These are phyloP conservation scores for Strongylocentrotus purpuratus DNA, from an alignment of 35 echinoderm and acorn worm species.

Conservation along the genomic window DNA sequence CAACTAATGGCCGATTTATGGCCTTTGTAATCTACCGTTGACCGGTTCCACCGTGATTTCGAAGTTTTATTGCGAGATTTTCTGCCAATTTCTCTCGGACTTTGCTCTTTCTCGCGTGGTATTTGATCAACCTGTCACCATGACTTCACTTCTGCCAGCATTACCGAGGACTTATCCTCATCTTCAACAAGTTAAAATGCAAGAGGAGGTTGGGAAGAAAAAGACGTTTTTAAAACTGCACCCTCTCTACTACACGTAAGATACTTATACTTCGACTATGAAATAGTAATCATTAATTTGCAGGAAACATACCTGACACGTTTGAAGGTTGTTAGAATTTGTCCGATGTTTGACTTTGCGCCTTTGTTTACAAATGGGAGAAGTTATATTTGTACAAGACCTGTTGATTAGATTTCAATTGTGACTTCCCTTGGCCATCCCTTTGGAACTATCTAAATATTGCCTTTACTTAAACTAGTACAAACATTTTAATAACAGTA, in stretches of 20 bases:
- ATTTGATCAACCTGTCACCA: conserved; percentile 31
- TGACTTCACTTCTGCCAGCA: conserved; percentile 88
- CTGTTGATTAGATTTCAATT: background rate
- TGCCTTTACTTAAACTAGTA: background rate
- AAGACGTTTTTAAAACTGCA: conserved; percentile 73
- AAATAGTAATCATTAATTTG: background rate
- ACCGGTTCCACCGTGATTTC: background rate
- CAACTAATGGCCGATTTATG: conserved; percentile 24
- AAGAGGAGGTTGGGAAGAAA: conserved; percentile 66
- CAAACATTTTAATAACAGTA: background rate
- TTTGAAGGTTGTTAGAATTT: background rate
- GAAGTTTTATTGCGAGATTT: background rate
- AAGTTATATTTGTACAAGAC: conserved; percentile 1
- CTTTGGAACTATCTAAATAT: background rate
- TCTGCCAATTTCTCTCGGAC: background rate
- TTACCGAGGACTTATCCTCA: conserved; percentile 83
- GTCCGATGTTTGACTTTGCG: background rate
- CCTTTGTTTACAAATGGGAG: background rate
- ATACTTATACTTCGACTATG: background rate
- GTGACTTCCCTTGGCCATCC: background rate
- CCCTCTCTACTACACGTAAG: conserved; percentile 98
- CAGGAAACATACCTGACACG: background rate
- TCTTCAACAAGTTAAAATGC: conserved; percentile 3
- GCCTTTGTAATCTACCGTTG: background rate
- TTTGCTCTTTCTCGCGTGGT: background rate